Conservation (phyloP, 2,113 vertebrate genomes). For the Phylloscopus trochiloides region DNA sequence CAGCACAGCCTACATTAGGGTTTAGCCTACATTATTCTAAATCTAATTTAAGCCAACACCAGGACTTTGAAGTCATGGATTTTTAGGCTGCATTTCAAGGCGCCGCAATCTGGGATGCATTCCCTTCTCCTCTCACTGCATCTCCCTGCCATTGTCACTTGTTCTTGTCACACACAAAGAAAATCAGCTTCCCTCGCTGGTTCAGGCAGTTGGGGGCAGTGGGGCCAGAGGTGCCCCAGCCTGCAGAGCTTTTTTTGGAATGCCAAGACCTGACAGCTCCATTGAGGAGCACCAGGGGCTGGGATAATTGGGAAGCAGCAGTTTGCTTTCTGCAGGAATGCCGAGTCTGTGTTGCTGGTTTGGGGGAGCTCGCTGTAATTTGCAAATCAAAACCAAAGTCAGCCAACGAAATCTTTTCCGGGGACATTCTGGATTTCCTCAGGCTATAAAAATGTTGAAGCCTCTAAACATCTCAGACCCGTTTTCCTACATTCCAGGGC, state of each 20-base stretch:
- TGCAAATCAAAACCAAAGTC: constrained; percentile 1
- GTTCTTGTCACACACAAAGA: not conserved
- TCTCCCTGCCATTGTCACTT: not conserved
- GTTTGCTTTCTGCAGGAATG: not conserved
- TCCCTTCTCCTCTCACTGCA: not conserved
- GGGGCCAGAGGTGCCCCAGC: not conserved
- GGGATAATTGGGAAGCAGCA: not conserved
- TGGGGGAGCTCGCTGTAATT: not conserved
- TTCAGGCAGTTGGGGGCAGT: not conserved
- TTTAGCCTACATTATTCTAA: not conserved
- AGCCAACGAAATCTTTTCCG: not conserved
- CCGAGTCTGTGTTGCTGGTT: fast-evolving
- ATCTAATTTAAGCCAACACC: not conserved
- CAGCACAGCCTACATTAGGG: not conserved
- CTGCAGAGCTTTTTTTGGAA: not conserved
- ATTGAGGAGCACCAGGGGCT: not conserved
- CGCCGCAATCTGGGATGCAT: not conserved
- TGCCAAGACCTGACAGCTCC: not conserved
- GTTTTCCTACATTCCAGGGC: constrained; percentile 11
- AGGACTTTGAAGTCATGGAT: not conserved
- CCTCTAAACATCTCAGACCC: not conserved
- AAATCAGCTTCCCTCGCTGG: not conserved
- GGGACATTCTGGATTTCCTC: not conserved
- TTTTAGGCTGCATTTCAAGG: not conserved
- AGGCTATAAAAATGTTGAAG: constrained; percentile 1